phyloP scores from a whole-genome alignment of 2,888 invertebrate species.

The Napeogenes inachia region DNA sequence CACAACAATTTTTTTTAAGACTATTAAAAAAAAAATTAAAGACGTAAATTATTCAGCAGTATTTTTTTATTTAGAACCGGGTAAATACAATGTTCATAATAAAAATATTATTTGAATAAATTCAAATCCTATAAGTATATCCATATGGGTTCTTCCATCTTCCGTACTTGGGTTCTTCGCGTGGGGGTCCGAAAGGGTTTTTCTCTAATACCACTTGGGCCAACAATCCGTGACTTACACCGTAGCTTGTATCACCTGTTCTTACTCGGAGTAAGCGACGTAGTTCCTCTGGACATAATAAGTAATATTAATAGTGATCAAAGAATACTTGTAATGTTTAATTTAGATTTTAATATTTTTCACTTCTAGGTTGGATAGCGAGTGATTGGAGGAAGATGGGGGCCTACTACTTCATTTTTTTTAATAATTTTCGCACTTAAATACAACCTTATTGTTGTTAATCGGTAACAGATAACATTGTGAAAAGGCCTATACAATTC shows the following conservation, averaged over 20 bases:
- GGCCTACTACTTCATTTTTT: too few relatives aligned
- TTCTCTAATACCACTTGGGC: conserved; percentile 59
- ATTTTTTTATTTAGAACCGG: too few relatives aligned
- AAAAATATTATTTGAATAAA: conserved; percentile 3
- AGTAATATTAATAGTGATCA: neutral
- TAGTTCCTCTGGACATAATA: conserved; percentile 47
- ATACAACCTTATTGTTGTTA: too few relatives aligned
- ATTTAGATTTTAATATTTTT: too few relatives aligned
- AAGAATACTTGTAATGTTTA: neutral
- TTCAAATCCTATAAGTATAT: conserved; percentile 57
- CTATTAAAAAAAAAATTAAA: too few relatives aligned
- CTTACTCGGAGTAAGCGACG: conserved; percentile 63
- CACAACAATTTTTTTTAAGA: too few relatives aligned
- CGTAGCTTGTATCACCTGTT: conserved; percentile 65
- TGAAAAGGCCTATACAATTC: too few relatives aligned
- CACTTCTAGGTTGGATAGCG: too few relatives aligned
- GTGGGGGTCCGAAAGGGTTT: conserved; percentile 64
- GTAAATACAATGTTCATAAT: neutral
- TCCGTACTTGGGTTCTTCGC: conserved; percentile 61
- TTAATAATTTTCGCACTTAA: too few relatives aligned
- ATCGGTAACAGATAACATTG: too few relatives aligned
- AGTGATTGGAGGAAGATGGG: too few relatives aligned
- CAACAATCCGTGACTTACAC: conserved; percentile 55
- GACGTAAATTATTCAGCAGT: too few relatives aligned
- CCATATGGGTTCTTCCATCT: conserved; percentile 57